A percentile compares a stretch with the other conserved stretches of the same genome.
Evolutionary conservation across 2,113 vertebrate genomes (phyloP).

Genomic region (Notarius lentiginosus): DNA sequence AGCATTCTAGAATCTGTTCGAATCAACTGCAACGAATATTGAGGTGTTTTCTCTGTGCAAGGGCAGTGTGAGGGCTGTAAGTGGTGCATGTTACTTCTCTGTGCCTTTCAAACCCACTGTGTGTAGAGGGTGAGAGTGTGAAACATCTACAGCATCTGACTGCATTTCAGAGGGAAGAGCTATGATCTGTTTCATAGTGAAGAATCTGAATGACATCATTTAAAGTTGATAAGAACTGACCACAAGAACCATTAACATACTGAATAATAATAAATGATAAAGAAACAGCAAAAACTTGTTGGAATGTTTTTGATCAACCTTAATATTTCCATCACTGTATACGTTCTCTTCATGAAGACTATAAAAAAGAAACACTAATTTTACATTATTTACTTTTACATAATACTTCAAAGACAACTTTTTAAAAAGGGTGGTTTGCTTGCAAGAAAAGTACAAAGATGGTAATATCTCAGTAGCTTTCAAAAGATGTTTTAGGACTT

Average conservation of each 20-base stretch:
- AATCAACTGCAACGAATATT: slow-evolving; percentile 71
- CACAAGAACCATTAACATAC: slow-evolving; percentile 76
- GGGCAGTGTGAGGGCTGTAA: slow-evolving; percentile 14
- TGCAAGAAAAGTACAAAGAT: slow-evolving; percentile 27
- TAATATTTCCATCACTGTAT: background rate
- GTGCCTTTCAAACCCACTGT: slow-evolving; percentile 76
- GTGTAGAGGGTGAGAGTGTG: slow-evolving; percentile 55
- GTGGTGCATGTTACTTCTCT: slow-evolving; percentile 61
- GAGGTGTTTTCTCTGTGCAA: slow-evolving; percentile 54
- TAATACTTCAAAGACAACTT: background rate
- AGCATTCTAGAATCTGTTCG: slow-evolving; percentile 55
- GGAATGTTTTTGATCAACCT: slow-evolving; percentile 8
- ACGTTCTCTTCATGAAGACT: background rate
- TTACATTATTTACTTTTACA: slow-evolving; percentile 2
- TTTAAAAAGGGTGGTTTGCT: background rate
- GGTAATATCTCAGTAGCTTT: slow-evolving; percentile 22
- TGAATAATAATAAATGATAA: slow-evolving; percentile 74
- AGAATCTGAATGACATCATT: slow-evolving; percentile 74
- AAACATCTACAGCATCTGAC: slow-evolving; percentile 74
- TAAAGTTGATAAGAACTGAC: slow-evolving; percentile 71
- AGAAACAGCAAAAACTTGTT: slow-evolving; percentile 75
- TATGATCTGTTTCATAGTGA: slow-evolving; percentile 65
- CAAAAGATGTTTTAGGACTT: slow-evolving; percentile 28
- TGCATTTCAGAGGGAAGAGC: slow-evolving; percentile 72
- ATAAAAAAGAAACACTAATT: slow-evolving; percentile 31